Conservation (phyloP, 1,140 invertebrate genomes). For the Mercenaria mercenaria region DNA sequence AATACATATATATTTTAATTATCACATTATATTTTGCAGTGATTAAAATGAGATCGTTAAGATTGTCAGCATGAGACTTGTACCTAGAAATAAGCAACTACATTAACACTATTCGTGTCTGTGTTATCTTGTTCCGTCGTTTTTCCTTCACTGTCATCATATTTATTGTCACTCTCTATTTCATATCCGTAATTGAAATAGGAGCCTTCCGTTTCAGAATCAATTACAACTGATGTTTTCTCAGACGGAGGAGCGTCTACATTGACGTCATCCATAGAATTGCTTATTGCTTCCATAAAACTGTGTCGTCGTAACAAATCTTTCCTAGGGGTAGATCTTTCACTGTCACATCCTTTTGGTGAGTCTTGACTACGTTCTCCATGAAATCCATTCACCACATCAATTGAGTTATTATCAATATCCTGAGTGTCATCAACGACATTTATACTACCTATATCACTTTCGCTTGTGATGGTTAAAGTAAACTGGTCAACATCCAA, state of each 20-base stretch:
- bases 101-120: background rate
- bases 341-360: no score
- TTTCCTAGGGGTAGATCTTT: background rate
- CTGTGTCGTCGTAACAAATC: background rate
- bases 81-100: background rate
- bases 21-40: no score
- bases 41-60: background rate
- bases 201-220: background rate
- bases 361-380: background rate
- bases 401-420: background rate
- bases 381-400: background rate
- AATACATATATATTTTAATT: no score
- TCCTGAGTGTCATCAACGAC: background rate
- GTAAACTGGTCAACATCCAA: background rate
- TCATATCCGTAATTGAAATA: conserved; percentile 30
- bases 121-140: background rate
- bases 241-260: background rate
- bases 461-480: background rate
- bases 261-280: background rate
- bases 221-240: background rate
- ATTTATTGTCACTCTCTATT: conserved; percentile 6
- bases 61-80: background rate
- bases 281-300: conserved; percentile 35
- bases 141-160: background rate
- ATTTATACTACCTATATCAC: background rate